Conservation (phyloP, 2,888 invertebrate genomes). For the Limnephilus auricula region DNA sequence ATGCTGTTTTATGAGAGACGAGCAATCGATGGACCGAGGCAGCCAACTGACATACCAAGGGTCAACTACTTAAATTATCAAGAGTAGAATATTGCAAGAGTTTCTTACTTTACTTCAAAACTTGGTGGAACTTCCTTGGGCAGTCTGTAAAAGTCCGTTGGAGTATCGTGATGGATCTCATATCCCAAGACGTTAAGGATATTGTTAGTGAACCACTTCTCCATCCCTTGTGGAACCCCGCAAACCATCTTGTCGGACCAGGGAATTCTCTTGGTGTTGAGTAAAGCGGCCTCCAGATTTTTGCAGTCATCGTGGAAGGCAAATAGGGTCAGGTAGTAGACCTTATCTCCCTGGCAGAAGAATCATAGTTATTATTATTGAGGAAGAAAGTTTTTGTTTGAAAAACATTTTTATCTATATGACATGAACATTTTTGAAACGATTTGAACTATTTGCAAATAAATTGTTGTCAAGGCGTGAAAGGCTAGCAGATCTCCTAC, state of each 20-base stretch:
- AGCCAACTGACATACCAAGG: too few species aligned
- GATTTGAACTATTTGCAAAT: neutral
- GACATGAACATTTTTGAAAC: neutral
- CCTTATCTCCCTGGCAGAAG: slow-evolving; percentile 50
- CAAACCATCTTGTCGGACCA: slow-evolving; percentile 67
- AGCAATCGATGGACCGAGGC: too few species aligned
- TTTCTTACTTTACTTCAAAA: slow-evolving; percentile 62
- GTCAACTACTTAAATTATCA: too few species aligned
- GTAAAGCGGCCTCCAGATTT: slow-evolving; percentile 62
- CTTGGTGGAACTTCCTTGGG: slow-evolving; percentile 63
- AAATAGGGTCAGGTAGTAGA: slow-evolving; percentile 57
- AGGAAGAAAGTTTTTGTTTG: neutral
- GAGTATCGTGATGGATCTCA: slow-evolving; percentile 52
- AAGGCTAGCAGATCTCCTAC: neutral
- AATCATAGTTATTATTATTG: neutral
- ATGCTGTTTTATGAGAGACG: too few species aligned
- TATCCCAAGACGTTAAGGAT: slow-evolving; percentile 66
- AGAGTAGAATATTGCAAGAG: neutral
- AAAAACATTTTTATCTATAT: neutral
- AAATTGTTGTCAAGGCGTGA: neutral
- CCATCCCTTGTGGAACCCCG: slow-evolving; percentile 67
- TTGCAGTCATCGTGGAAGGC: slow-evolving; percentile 48
- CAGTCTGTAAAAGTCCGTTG: slow-evolving; percentile 65
- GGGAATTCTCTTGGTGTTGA: slow-evolving; percentile 68
- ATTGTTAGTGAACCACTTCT: slow-evolving; percentile 65